Conservation (phyloP, 2,888 invertebrate species). For the Pachycephus smyrnensis region DNA sequence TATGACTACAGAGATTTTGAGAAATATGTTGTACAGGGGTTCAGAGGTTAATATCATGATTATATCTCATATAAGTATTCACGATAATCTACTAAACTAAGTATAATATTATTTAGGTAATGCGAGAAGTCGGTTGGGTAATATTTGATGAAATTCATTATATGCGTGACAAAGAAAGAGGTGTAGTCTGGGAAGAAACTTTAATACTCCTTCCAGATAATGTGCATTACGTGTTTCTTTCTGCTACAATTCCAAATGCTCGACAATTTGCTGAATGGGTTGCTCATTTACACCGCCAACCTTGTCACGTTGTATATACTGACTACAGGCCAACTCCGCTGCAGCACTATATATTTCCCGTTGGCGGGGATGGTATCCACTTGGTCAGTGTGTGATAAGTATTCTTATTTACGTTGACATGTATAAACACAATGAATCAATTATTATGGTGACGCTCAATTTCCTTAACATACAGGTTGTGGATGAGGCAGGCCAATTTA, state of each 20-base stretch:
- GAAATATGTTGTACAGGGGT: conserved; percentile 98
- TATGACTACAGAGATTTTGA: conserved; percentile 99
- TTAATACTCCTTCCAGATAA: conserved; percentile 96
- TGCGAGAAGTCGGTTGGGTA: conserved; percentile 99
- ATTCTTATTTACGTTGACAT: background rate
- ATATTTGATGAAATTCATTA: conserved; percentile 99
- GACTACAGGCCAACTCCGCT: conserved; percentile 97
- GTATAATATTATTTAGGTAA: conserved; percentile 69
- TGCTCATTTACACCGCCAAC: conserved; percentile 93
- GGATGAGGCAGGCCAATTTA: conserved; percentile 83
- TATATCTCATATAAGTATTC: background rate
- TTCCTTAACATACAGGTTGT: conserved; percentile 48
- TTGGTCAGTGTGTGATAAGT: conserved; percentile 72
- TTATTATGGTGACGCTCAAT: background rate
- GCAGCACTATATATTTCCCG: conserved; percentile 98
- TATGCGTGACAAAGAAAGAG: conserved; percentile 99
- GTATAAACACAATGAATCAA: background rate
- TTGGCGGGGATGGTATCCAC: conserved; percentile 96
- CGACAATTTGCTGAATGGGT: conserved; percentile 96
- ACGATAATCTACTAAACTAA: background rate
- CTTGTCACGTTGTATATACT: conserved; percentile 99
- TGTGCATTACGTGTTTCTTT: conserved; percentile 98
- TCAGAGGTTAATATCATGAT: conserved; percentile 76
- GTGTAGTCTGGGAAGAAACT: conserved; percentile 99
- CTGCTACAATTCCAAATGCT: conserved; percentile 99